Evolutionary conservation across 2,888 invertebrate species (phyloP).

Genomic region (Drosophila sordidula): DNA sequence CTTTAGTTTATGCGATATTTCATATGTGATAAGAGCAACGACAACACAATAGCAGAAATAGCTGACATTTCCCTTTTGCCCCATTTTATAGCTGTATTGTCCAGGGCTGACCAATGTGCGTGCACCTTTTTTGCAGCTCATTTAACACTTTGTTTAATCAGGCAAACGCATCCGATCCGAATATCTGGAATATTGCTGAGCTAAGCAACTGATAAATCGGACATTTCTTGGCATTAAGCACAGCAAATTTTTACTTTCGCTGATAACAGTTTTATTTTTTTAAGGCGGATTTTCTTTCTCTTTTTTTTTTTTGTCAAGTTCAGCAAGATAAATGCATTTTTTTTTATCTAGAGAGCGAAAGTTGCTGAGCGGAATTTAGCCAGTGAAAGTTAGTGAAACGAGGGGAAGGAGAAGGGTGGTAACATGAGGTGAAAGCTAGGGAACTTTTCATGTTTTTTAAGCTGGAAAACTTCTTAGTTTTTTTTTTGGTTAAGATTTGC

Average conservation of each 20-base stretch:
- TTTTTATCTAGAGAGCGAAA: conserved; percentile 44
- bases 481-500: background rate
- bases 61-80: conserved; percentile 58
- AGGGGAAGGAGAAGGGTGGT: background rate
- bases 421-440: conserved; percentile 11
- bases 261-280: conserved; percentile 26
- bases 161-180: conserved; percentile 32
- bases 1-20: conserved; percentile 79
- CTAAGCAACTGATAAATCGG: conserved; percentile 40
- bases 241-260: conserved; percentile 48
- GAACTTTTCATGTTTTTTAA: conserved; percentile 7
- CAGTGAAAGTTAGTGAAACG: conserved; percentile 3
- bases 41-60: conserved; percentile 36
- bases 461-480: conserved; percentile 11
- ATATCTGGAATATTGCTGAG: conserved; percentile 43
- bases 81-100: conserved; percentile 18
- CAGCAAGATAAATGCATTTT: conserved; percentile 56
- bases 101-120: conserved; percentile 45
- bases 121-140: conserved; percentile 62
- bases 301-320: conserved; percentile 25
- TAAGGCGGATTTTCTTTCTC: background rate
- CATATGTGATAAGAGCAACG: conserved; percentile 70
- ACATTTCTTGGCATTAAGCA: conserved; percentile 33
- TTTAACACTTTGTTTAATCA: conserved; percentile 59
- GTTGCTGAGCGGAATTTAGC: conserved; percentile 21